Conservation (phyloP, 2,797 vertebrate species). For the Petrocephalus schoutedeni region DNA sequence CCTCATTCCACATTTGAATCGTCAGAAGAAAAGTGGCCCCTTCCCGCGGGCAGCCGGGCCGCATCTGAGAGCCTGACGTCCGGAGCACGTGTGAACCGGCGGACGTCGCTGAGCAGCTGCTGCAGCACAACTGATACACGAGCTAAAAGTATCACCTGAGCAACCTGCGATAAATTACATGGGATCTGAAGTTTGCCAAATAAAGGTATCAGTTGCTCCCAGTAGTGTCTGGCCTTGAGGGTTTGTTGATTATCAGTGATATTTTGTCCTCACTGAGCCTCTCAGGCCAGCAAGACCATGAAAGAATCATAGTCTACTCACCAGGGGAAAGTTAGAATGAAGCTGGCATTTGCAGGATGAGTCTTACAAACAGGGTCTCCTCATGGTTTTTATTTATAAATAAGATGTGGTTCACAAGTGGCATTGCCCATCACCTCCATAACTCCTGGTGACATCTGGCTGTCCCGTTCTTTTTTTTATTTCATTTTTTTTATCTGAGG, state of each 20-base stretch:
- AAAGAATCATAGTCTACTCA: not conserved
- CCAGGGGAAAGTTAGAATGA: not conserved
- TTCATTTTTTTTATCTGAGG: not conserved
- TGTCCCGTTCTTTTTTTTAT: not conserved
- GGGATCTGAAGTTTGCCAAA: not conserved
- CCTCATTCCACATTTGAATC: not conserved
- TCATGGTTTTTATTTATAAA: not conserved
- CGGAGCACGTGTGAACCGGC: not conserved
- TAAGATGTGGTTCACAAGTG: not conserved
- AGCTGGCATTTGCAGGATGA: not conserved
- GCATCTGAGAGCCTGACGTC: not conserved
- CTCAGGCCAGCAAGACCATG: not conserved
- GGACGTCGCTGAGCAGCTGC: not conserved
- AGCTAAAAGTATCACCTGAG: not conserved
- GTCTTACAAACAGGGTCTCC: not conserved
- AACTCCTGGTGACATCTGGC: conserved; percentile 10
- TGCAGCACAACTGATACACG: not conserved
- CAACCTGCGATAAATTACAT: not conserved
- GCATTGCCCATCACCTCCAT: not conserved
- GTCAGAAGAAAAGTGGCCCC: not conserved
- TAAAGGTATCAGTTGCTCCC: not conserved
- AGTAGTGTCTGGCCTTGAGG: not conserved
- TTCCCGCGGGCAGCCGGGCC: too few species aligned
- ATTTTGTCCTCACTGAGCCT: not conserved
- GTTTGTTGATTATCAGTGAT: not conserved